Evolutionary conservation across 2,113 vertebrate species (phyloP), one percentile per base, ranked within the genome.

Genomic region (Propithecus coquereli): DNA sequence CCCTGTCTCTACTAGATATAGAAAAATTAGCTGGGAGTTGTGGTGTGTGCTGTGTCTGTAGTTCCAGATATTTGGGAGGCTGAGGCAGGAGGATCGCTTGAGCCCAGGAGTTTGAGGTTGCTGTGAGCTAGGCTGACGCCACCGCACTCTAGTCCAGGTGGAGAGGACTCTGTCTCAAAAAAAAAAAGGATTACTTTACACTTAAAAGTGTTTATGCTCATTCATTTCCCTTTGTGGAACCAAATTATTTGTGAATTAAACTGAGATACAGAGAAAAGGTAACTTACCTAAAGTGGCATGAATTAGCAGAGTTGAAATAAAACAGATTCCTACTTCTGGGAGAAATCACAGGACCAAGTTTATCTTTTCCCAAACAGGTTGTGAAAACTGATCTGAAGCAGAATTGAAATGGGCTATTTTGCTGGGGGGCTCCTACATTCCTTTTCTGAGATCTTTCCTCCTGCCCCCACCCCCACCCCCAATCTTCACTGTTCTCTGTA

Each of bases 201-300:
- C 91, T 94, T 95, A n/a, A 94, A 94, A 89, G 18, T 52, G 81
- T 47, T 71, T 76, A 80, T 45, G 7, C 8, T 65, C 20, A 30
- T 86, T 91, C 71, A 17, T 90, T 95, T 90, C 92, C 30, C 77
- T 90, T 94, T 77, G 52, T 74, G 27, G 43, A 57, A 70, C 6
- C 40, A 86, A 40, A 79, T 70, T 85, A 65, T 68, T 86, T 82
- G 11, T 47, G 92, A 92, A 74, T 45, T 77, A 80, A 73, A 77
- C 27, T 76, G 27, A 90, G 59, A 94, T 59, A 71, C 11, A 92
- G 17, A 77, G 11, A 94, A 95, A 92, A 91, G 14, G 30, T 68
- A 91, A 47, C 12, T 73, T 77, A 71, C 8, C 6, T 9, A 11
- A 57, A 52, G 18, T 37, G 10, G 34, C 13, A 82, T 57, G n/a